Base-by-base conservation (phyloP, 2,113 vertebrate genomes). In the Macroglossus sobrinus region DNA sequence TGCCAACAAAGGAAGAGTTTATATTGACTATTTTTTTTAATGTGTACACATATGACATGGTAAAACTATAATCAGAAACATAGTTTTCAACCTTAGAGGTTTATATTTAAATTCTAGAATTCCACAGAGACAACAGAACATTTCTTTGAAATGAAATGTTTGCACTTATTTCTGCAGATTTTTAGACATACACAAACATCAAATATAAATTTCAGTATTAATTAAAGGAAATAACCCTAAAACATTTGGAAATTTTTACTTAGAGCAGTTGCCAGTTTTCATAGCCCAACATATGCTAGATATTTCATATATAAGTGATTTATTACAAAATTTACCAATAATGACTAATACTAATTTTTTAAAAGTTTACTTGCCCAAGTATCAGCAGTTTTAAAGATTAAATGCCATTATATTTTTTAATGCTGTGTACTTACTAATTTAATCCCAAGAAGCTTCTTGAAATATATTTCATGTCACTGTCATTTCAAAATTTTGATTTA, bases 191-290 rank as follows among this genome's bases (percentile, higher is more conserved):
- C 92, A 43, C 21, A 97, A 98, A 97, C 88, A 96, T 84, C 95
- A 96, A 96, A 97, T 96, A 76, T 8, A 24, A 97, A 95, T 91
- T 97, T 66, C 14, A 7, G 84, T 97, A 91, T 96, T 97, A 97
- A 97, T 98, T 98, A 98, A 97, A 98, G 28, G 26, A 97, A 98
- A 98, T 95, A 97, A 98, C 84, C 38, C 93, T 87, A 84, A 97
- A 97, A 93, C 38, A 71, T 4, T 96, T 98, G 97, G 84, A 90
- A 90, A 43, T 74, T 64, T 96, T 95, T 95, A 97, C 92, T 45
- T 81, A 95, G 89, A 97, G 72, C 26, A 86, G 7, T 97, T 98
- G 95, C 92, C 97, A 98, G 35, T 74, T 85, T 85, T 33, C 95
- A 89, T 66, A 92, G 74, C 7, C 53, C 61, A 93, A 93, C 92